Evolutionary conservation across 1,140 invertebrate species (phyloP), one percentile per base, ranked within the genome.

Genomic region (Anastatus disparis): DNA sequence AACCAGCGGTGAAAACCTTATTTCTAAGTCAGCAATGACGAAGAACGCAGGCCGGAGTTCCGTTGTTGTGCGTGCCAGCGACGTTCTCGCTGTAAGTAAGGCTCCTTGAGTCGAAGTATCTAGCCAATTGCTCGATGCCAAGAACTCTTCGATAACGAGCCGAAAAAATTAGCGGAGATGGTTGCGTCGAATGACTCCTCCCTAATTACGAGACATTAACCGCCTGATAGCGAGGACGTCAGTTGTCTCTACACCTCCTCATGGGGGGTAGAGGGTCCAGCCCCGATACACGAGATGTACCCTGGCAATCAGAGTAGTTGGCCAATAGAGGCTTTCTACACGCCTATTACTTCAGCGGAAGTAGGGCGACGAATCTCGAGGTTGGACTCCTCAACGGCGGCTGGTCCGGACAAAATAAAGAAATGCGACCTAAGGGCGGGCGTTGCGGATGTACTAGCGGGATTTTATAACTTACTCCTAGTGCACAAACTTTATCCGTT

Each of bases 91-190:
- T n/a, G n/a, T n/a, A n/a, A n/a, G n/a, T n/a, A n/a, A n/a, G n/a
- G n/a, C n/a, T n/a, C n/a, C n/a, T n/a, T n/a, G n/a, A n/a, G n/a
- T n/a, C n/a, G n/a, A n/a, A n/a, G n/a, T n/a, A n/a, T n/a, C n/a
- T n/a, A n/a, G n/a, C n/a, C 6, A 38, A 38, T 53, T 7, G 73
- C 70, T 0, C 31, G 65, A 0, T 74, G 64, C 12, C 70, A 63
- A 3, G 58, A 68, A 0, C 1, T 74, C 0, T 61, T 64, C 10
- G 70, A 74, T 1, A 58, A 44, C 0, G 70, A n/a, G n/a, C n/a
- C n/a, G n/a, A n/a, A n/a, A n/a, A n/a, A n/a, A n/a, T n/a, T n/a
- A n/a, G n/a, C n/a, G n/a, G n/a, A n/a, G n/a, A n/a, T n/a, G n/a
- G n/a, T n/a, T n/a, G n/a, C n/a, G n/a, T n/a, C n/a, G n/a, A n/a